Base-by-base conservation (phyloP, 2,797 vertebrate genomes). In the Syngnathus rostellatus region DNA sequence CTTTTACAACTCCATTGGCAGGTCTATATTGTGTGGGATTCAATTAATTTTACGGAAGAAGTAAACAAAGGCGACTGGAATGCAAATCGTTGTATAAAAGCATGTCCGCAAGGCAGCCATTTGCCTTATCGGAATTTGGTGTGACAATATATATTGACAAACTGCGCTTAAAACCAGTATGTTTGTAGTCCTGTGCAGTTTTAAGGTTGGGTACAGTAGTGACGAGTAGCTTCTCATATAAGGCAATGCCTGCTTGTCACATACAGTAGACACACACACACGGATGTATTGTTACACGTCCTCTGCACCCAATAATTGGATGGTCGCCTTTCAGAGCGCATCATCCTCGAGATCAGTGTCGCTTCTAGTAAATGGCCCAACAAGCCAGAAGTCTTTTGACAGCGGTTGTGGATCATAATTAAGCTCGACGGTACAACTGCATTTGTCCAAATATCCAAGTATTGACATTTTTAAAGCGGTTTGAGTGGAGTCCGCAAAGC, bases 361-460 rank as follows among this genome's bases (percentile, higher is more conserved):
- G 6, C 50, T 68, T 54, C 6, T 6, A 63, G 37, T 50, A 60
- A 72, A 14, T 43, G 65, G 40, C 10, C 63, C 65, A 25, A 25
- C 17, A n/a, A 2, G 25, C 71, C 72, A 61, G 66, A 40, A 55
- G 76, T 66, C 5, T 43, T 76, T 72, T 72, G 71, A 72, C 73
- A 71, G 73, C 64, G 66, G 75, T 76, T 84, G 72, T 71, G 45
- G 70, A 73, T 77, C 77, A 72, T 70, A 67, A 81, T 82, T 72
- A 77, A 73, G 63, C 67, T 68, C 53, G 12, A 39, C n/a, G n/a
- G 19, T 41, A 12, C 6, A n/a, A 68, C 77, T 65, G 65, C 67
- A 62, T 62, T 63, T 66, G 57, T 72, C 59, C 41, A 8, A 61
- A 41, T 41, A 21, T 61, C 38, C 39, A 61, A 67, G 64, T 72